Evolutionary conservation across 2,113 vertebrate genomes (phyloP).

Genomic region (Heterotis niloticus): DNA sequence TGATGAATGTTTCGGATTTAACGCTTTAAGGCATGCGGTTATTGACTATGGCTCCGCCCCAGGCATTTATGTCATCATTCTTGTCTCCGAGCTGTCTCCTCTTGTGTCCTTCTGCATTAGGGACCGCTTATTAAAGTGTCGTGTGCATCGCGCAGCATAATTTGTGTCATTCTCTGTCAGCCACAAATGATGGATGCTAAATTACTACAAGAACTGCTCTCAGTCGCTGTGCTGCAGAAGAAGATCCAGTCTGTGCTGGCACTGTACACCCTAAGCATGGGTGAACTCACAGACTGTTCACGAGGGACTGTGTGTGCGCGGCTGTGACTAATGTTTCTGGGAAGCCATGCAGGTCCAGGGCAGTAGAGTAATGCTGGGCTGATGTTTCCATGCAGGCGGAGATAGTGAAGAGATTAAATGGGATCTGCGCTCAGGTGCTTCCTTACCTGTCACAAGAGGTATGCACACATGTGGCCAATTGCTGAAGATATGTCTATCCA

Average conservation of each 20-base stretch:
- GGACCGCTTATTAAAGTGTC: not conserved
- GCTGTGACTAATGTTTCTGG: too few relatives aligned
- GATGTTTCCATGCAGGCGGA: constrained; percentile 71
- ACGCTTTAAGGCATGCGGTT: too few relatives aligned
- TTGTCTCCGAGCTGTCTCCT: constrained; percentile 33
- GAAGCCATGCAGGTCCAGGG: too few relatives aligned
- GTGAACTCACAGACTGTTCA: not conserved
- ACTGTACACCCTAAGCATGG: not conserved
- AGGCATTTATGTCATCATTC: constrained; percentile 26
- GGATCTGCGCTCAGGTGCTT: constrained; percentile 96
- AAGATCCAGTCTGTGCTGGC: not conserved
- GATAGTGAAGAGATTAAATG: constrained; percentile 95
- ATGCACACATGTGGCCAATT: too few relatives aligned
- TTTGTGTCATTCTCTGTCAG: not conserved
- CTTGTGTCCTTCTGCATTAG: not conserved
- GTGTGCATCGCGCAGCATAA: not conserved
- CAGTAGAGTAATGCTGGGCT: not conserved
- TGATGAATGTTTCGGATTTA: too few relatives aligned
- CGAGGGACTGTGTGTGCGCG: not conserved
- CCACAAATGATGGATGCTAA: not conserved
- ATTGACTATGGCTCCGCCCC: constrained; percentile 5
- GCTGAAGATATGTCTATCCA: not conserved
- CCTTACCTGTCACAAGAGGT: constrained; percentile 98
- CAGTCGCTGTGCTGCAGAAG: not conserved
- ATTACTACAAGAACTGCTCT: not conserved